These are phyloP conservation scores for Chalcosyrphus nemorum DNA, from an alignment of 2,888 invertebrate genomes.

Conservation along the genomic window DNA sequence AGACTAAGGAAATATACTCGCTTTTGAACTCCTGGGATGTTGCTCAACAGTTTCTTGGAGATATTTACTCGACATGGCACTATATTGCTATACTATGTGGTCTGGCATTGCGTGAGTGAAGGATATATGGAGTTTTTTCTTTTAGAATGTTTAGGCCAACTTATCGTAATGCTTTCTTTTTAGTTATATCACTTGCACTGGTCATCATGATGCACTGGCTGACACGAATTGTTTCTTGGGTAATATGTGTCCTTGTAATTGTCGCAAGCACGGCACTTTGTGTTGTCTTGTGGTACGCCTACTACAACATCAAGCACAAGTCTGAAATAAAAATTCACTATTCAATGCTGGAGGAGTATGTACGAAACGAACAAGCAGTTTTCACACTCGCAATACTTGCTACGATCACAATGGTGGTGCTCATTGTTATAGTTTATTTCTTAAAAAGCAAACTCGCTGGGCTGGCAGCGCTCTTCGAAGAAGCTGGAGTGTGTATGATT, in stretches of 20 bases:
- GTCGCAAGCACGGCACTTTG: constrained; percentile 90
- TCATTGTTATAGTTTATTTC: constrained; percentile 88
- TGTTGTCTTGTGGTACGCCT: constrained; percentile 93
- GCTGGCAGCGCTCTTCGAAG: constrained; percentile 92
- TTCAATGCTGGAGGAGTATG: constrained; percentile 87
- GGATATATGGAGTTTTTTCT: not conserved
- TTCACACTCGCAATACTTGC: constrained; percentile 92
- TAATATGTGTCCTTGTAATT: constrained; percentile 91
- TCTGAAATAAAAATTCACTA: constrained; percentile 76
- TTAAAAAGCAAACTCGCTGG: constrained; percentile 92
- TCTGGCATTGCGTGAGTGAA: constrained; percentile 88
- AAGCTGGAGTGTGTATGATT: constrained; percentile 93
- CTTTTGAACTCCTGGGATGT: constrained; percentile 94
- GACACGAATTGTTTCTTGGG: constrained; percentile 92
- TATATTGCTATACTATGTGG: constrained; percentile 91
- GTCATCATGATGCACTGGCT: constrained; percentile 92
- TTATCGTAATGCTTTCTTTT: constrained; percentile 81
- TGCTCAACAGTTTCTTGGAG: constrained; percentile 93
- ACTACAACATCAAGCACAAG: constrained; percentile 87
- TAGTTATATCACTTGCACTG: constrained; percentile 92
- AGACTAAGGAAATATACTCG: constrained; percentile 88
- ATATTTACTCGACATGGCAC: constrained; percentile 94
- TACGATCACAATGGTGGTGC: constrained; percentile 92
- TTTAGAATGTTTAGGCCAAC: not conserved
- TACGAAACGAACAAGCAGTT: constrained; percentile 93